phyloP scores from a whole-genome alignment of 2,113 vertebrate species.

The Genyomyrus donnyi region DNA sequence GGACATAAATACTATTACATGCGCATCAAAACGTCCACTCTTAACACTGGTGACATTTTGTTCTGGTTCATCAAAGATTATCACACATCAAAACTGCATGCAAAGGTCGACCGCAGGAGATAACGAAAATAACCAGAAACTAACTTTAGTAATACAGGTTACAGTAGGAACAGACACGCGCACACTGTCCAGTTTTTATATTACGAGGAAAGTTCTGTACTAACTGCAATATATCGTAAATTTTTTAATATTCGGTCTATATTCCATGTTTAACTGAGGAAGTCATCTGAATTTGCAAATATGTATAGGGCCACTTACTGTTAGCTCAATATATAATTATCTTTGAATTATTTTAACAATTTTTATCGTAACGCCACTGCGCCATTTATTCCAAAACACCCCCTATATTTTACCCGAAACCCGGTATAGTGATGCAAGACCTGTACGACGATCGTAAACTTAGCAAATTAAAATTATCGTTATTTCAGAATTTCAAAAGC shows the following conservation, averaged over 20 bases:
- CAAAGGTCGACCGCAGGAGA: not conserved
- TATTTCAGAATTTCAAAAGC: not conserved
- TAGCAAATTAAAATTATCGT: not conserved
- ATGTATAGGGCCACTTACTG: not conserved
- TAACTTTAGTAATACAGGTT: not conserved
- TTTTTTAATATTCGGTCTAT: not conserved
- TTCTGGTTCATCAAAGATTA: not conserved
- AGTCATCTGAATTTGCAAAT: not conserved
- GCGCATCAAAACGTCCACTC: not conserved
- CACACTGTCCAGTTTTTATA: not conserved
- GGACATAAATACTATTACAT: not conserved
- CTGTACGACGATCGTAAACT: not conserved
- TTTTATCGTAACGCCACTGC: not conserved
- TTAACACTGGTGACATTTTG: not conserved
- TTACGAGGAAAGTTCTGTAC: not conserved
- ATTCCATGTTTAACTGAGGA: not conserved
- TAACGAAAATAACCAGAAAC: not conserved
- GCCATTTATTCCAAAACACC: not conserved
- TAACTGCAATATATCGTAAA: not conserved
- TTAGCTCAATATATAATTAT: not conserved
- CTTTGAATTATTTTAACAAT: not conserved
- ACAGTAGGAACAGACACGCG: not conserved
- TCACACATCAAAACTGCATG: not conserved
- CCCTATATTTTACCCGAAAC: not conserved
- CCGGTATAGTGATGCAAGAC: not conserved